Evolutionary conservation across 2,888 invertebrate genomes (phyloP).

Genomic region (Noctua janthina): DNA sequence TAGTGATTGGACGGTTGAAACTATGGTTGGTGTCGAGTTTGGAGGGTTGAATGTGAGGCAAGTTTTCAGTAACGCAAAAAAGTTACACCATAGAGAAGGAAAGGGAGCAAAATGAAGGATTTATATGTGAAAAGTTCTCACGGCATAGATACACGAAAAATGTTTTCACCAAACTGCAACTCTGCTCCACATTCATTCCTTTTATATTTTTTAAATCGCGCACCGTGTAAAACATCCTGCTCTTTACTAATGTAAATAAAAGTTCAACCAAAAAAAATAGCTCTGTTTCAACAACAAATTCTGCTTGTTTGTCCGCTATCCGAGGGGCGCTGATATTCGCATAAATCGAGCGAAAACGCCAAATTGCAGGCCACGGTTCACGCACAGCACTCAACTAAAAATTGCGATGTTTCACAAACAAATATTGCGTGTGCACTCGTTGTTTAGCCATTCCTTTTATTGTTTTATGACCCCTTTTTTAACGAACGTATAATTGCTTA

Average conservation of each 20-base stretch:
- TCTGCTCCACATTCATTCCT: conserved; percentile 33
- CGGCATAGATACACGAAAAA: conserved; percentile 7
- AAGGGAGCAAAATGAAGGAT: neutral
- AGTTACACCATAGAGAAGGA: no score
- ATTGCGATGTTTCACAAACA: conserved; percentile 85
- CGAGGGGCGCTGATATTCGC: conserved; percentile 84
- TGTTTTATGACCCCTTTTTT: conserved; percentile 76
- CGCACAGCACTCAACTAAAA: conserved; percentile 86
- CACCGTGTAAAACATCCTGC: conserved; percentile 73
- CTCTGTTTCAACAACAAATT: conserved; percentile 85
- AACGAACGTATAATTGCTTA: conserved; percentile 71
- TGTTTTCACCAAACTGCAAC: conserved; percentile 21
- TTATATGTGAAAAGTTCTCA: conserved; percentile 4
- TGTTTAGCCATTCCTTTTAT: conserved; percentile 78
- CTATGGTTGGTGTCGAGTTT: conserved; percentile 42
- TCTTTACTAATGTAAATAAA: conserved; percentile 85
- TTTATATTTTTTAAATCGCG: conserved; percentile 60
- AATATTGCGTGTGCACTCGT: conserved; percentile 81
- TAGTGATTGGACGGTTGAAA: conserved; percentile 63
- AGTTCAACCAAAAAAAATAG: conserved; percentile 83
- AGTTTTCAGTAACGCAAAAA: conserved; percentile 5
- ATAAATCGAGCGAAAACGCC: conserved; percentile 88
- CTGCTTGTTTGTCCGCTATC: conserved; percentile 87
- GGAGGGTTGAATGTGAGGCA: conserved; percentile 11
- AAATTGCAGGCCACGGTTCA: conserved; percentile 87